Conservation (phyloP, 1,140 invertebrate genomes). For the Macrotrachela quadricornifera region DNA sequence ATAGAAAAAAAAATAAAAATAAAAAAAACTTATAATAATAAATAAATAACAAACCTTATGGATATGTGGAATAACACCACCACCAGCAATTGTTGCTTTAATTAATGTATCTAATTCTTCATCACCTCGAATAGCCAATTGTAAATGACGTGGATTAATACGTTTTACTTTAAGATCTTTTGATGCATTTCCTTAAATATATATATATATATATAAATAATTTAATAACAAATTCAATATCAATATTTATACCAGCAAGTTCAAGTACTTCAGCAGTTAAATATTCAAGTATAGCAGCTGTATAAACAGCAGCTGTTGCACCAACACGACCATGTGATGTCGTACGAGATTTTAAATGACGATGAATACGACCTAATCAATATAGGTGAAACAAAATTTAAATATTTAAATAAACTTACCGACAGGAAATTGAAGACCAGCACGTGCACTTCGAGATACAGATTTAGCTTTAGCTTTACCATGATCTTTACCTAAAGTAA, state of each 20-base stretch:
- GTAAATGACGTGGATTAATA: constrained; percentile 94
- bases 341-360: constrained; percentile 91
- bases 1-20: too few relatives aligned
- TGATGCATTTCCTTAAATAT: constrained; percentile 90
- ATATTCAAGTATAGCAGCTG: constrained; percentile 95
- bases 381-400: too few relatives aligned
- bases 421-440: constrained; percentile 55
- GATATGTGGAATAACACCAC: constrained; percentile 93
- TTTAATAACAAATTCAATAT: too few relatives aligned
- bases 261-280: constrained; percentile 89
- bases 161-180: constrained; percentile 99
- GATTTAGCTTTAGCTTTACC: constrained; percentile 99
- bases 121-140: constrained; percentile 91
- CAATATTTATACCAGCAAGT: too few relatives aligned
- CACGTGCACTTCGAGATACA: constrained; percentile 83
- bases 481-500: constrained; percentile 32
- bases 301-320: constrained; percentile 94
- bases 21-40: too few relatives aligned
- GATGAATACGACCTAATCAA: constrained; percentile 60
- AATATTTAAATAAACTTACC: not conserved
- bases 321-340: constrained; percentile 94
- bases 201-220: too few relatives aligned
- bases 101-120: constrained; percentile 97
- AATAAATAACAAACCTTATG: constrained; percentile 43
- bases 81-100: constrained; percentile 96